Evolutionary conservation across 2,113 vertebrate species (phyloP).

Genomic region (Syrrhaptes paradoxus): DNA sequence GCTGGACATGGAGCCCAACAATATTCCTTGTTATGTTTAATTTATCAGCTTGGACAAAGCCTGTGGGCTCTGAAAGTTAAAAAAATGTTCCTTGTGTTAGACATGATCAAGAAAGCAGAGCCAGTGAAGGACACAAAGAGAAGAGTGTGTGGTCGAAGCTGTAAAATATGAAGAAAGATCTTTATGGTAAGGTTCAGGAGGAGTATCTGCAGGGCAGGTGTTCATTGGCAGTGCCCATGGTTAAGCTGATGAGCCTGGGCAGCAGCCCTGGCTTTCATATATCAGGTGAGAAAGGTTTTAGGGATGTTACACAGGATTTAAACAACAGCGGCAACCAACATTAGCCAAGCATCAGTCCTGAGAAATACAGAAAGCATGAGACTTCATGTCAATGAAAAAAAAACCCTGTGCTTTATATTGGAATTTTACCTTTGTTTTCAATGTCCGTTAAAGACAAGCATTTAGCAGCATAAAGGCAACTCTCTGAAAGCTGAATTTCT

Average conservation of each 20-base stretch:
- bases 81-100: neutral
- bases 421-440: slow-evolving; percentile 36
- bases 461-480: slow-evolving; percentile 1
- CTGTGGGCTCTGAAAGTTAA: neutral
- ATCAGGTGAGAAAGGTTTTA: neutral
- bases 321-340: neutral
- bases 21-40: neutral
- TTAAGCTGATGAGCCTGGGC: neutral
- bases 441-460: neutral
- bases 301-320: neutral
- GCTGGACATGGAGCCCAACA: neutral
- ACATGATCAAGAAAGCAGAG: neutral
- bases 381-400: neutral
- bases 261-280: neutral
- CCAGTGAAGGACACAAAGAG: neutral
- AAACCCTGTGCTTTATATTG: neutral
- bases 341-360: neutral
- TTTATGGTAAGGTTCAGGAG: neutral
- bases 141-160: neutral
- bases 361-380: neutral
- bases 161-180: neutral
- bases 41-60: neutral
- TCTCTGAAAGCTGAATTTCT: slow-evolving; percentile 51
- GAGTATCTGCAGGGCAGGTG: neutral
- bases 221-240: neutral